These are phyloP conservation scores for Donacobius atricapilla DNA, from an alignment of 2,113 vertebrate species.

Conservation along the genomic window DNA sequence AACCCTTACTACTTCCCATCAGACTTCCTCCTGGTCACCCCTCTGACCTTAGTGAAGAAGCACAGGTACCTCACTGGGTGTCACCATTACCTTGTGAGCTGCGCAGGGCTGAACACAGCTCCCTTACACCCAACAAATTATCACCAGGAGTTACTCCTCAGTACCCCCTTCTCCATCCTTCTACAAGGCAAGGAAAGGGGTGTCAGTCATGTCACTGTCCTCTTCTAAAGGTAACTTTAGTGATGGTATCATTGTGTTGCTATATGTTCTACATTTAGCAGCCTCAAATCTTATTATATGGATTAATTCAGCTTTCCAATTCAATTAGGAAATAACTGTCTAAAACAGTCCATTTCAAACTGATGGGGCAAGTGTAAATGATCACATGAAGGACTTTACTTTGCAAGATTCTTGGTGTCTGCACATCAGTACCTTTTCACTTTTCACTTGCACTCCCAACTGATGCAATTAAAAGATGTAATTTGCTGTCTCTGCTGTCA, in stretches of 20 bases:
- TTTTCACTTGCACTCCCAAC: not conserved
- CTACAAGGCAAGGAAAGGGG: not conserved
- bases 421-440: not conserved
- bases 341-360: not conserved
- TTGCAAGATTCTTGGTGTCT: not conserved
- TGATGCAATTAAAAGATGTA: not conserved
- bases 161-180: not conserved
- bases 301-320: not conserved
- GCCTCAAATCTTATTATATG: not conserved
- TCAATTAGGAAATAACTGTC: not conserved
- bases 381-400: not conserved
- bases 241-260: not conserved
- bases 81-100: not conserved
- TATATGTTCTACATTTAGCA: not conserved
- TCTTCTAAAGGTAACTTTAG: not conserved
- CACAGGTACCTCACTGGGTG: not conserved
- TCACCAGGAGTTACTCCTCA: not conserved
- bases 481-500: not conserved
- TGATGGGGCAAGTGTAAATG: not conserved
- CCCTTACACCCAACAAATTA: not conserved
- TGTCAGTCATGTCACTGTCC: not conserved
- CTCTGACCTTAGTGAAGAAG: not conserved
- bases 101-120: accelerated
- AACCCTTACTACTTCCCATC: not conserved
- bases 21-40: not conserved